Percentiles rank a stretch among this genome's conserved stretches.
phyloP scores from a whole-genome alignment of 2,888 invertebrate species.

The Agelastica alni region DNA sequence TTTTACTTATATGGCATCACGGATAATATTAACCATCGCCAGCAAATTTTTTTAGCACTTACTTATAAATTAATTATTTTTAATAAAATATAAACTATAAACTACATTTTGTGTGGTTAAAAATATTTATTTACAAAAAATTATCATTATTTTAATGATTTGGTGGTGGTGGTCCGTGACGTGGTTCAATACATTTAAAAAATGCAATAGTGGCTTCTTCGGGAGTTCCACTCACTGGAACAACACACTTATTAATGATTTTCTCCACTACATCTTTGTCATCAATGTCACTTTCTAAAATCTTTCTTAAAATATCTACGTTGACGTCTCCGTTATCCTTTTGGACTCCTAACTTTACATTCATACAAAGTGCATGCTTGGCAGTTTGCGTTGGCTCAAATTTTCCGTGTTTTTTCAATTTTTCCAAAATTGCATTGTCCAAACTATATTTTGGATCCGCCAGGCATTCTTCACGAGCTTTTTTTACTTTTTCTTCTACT shows the following conservation, averaged over 20 bases:
- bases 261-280: neutral
- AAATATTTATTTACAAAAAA: no score
- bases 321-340: neutral
- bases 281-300: neutral
- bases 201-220: neutral
- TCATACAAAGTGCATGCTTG: neutral
- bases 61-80: no score
- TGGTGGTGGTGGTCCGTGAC: neutral
- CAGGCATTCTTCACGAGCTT: slow-evolving; percentile 24
- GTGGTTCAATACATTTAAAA: neutral
- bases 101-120: no score
- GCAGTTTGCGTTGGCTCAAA: neutral
- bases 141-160: no score
- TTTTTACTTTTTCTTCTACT: slow-evolving; percentile 13
- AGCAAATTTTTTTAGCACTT: no score
- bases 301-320: neutral
- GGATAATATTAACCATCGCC: no score
- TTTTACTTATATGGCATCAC: no score
- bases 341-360: slow-evolving; percentile 2
- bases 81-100: no score
- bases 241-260: neutral
- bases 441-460: slow-evolving; percentile 15
- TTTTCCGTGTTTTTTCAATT: slow-evolving; percentile 21
- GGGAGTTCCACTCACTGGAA: neutral
- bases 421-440: slow-evolving; percentile 19